Evolutionary conservation across 2,797 vertebrate genomes (phyloP), one percentile per base, ranked within the genome.

Genomic region (Enteromius paludinosus): DNA sequence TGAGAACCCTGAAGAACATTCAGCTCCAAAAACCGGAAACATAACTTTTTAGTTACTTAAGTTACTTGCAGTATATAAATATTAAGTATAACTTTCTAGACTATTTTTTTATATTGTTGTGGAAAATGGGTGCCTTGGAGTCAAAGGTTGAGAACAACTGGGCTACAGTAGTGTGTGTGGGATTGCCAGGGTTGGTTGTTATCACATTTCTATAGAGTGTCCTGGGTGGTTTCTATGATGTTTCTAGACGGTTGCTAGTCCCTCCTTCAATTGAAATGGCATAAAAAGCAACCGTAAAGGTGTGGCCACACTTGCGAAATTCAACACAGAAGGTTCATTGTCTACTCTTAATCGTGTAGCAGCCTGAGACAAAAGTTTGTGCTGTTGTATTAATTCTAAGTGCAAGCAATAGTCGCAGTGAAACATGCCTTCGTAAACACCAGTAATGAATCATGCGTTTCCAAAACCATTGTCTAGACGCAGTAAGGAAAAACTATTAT

Each of bases 381-480:
- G 14, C 7, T 54, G 12, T 52, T 52, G 28, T 72, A 30, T 3
- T 72, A 49, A 33, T 18, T 18, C 70, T 38, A 54, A 72, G 2
- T 56, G 33, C 38, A 38, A 30, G 23, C 56, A 76, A 4, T 28
- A 45, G 38, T 25, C 25, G 38, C 28, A 25, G 7, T 25, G 25
- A 23, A 38, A n/a, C 35, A 43, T 79, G 28, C 12, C 28, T 23
- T 66, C 70, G 35, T 14, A 77, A 64, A 77, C 41, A 33, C 3
- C 9, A 45, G 38, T 5, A 71, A 11, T 30, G 17, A 45, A 30
- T 62, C 5, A 35, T 23, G 3, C 12, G 23, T 23, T 52, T 61
- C 20, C 43, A 80, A 71, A 33, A 18, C 41, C 28, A 59, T 45
- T 59, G 52, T 71, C 25, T 59, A 61, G 41, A 74, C 70, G 64